phyloP scores from a whole-genome alignment of 2,113 vertebrate genomes.

The Fregata magnificens region DNA sequence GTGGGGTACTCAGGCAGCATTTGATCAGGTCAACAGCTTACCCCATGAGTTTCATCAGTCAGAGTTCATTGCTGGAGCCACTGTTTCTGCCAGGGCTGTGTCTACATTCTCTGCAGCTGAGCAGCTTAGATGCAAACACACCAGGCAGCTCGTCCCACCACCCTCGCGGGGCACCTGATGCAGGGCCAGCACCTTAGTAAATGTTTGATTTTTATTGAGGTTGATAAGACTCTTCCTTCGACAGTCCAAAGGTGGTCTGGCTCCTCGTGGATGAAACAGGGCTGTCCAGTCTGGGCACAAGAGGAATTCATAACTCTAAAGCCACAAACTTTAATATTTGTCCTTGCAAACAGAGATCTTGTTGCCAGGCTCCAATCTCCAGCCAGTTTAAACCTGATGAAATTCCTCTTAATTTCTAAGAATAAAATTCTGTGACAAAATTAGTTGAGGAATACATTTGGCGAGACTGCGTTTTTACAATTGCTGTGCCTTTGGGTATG shows the following conservation, averaged over 20 bases:
- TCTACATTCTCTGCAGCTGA: accelerated
- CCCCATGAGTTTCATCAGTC: background rate
- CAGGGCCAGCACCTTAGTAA: background rate
- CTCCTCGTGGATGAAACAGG: background rate
- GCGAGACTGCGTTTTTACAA: background rate
- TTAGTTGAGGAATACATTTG: background rate
- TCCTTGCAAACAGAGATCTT: background rate
- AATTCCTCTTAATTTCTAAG: background rate
- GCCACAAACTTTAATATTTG: background rate
- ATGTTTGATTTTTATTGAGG: background rate
- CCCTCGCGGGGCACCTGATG: background rate
- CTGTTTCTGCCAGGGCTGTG: background rate
- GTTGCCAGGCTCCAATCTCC: background rate
- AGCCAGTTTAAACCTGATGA: background rate
- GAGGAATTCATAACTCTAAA: background rate
- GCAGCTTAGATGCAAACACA: background rate
- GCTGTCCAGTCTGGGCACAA: background rate
- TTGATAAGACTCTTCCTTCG: background rate
- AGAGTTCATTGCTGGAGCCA: background rate
- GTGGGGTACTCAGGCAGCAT: background rate
- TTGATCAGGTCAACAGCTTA: background rate
- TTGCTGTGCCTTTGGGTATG: background rate
- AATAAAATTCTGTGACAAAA: background rate
- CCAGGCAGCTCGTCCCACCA: background rate
- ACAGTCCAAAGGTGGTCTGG: background rate